Percentiles rank a stretch among this genome's conserved stretches.
Evolutionary conservation across 2,113 vertebrate genomes (phyloP).

Genomic region (Lates calcarifer): DNA sequence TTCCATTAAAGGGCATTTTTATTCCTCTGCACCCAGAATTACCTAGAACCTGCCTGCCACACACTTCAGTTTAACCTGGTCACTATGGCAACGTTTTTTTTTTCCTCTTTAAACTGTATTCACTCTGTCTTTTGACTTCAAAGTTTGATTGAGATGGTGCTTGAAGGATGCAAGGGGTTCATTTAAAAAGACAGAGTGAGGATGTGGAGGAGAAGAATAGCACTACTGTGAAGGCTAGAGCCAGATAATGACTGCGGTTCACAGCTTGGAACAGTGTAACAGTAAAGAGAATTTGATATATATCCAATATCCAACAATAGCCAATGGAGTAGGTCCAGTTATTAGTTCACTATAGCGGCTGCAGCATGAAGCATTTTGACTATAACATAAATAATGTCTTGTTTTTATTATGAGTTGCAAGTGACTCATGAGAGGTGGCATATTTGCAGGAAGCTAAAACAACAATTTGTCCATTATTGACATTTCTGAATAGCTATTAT

Average conservation of each 20-base stretch:
- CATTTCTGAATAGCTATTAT: slow-evolving; percentile 1
- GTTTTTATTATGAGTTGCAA: not conserved
- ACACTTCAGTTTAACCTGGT: slow-evolving; percentile 69
- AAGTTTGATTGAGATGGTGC: slow-evolving; percentile 56
- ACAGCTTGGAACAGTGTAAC: slow-evolving; percentile 29
- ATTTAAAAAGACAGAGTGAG: slow-evolving; percentile 36
- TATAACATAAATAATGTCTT: not conserved
- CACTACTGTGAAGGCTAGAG: slow-evolving; percentile 12
- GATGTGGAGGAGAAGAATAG: slow-evolving; percentile 27
- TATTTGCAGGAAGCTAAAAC: not conserved
- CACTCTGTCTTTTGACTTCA: slow-evolving; percentile 25
- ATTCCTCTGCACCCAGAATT: slow-evolving; percentile 49
- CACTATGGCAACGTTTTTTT: slow-evolving; percentile 55
- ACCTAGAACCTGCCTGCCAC: slow-evolving; percentile 14
- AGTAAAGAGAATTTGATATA: not conserved
- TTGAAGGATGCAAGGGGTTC: slow-evolving; percentile 23
- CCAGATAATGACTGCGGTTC: slow-evolving; percentile 23
- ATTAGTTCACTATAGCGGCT: not conserved
- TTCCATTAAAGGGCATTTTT: slow-evolving; percentile 70
- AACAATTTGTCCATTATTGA: slow-evolving; percentile 1
- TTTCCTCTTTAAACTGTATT: slow-evolving; percentile 2
- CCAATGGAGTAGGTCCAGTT: not conserved
- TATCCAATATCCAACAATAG: slow-evolving; percentile 36
- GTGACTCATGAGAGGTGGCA: not conserved
- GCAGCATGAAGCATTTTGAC: not conserved